A percentile compares a stretch with the other conserved stretches of the same genome.
These are phyloP conservation scores for Neocloeon triangulifer DNA, from an alignment of 1,140 invertebrate genomes.

Conservation along the genomic window DNA sequence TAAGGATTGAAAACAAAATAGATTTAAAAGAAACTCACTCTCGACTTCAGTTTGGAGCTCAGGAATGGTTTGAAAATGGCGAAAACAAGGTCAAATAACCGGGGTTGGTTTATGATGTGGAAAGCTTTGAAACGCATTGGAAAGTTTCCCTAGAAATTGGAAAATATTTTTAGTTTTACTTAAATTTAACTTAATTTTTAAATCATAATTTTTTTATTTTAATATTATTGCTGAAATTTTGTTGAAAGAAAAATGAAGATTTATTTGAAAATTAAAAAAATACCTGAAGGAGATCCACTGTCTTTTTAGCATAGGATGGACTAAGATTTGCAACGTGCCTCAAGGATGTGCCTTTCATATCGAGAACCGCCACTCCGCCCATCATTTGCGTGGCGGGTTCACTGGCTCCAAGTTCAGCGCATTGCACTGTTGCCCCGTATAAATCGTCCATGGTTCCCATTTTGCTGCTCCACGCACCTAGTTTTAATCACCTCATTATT, in stretches of 20 bases:
- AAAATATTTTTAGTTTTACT: too few relatives aligned
- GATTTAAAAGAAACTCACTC: constrained; percentile 11
- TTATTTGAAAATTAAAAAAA: too few relatives aligned
- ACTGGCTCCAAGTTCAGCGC: constrained; percentile 44
- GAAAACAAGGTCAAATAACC: constrained; percentile 21
- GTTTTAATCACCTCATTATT: too few relatives aligned
- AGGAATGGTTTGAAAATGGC: constrained; percentile 21
- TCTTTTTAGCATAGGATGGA: constrained; percentile 34
- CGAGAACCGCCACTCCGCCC: constrained; percentile 50
- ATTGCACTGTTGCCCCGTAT: constrained; percentile 42
- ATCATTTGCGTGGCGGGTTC: constrained; percentile 51
- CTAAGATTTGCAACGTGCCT: constrained; percentile 48
- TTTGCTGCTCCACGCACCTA: constrained; percentile 48
- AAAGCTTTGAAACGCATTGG: constrained; percentile 21
- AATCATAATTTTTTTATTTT: constrained; percentile 2
- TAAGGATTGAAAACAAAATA: neutral
- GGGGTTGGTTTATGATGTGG: constrained; percentile 22
- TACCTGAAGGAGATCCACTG: constrained; percentile 39
- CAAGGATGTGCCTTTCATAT: constrained; percentile 40
- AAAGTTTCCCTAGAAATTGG: constrained; percentile 20
- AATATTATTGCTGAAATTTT: neutral
- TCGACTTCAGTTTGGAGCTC: constrained; percentile 19
- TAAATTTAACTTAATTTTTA: constrained; percentile 4
- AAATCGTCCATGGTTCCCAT: constrained; percentile 38
- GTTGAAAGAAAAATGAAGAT: too few relatives aligned